A percentile compares a stretch with the other conserved stretches of the same genome.
Conservation (phyloP, 2,113 vertebrate species). For the Gopherus flavomarginatus region DNA sequence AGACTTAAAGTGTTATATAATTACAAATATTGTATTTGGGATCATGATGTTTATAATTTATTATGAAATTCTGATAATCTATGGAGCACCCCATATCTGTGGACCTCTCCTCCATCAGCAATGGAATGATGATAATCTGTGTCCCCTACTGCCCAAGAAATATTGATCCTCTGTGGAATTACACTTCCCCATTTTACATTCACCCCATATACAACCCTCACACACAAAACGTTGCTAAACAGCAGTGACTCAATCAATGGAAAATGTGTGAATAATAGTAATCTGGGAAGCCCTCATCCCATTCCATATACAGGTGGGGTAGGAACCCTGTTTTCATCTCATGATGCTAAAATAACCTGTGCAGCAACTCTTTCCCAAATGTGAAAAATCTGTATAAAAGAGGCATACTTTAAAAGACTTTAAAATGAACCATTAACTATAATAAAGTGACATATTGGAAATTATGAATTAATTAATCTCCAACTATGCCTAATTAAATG, state of each 20-base stretch:
- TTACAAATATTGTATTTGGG: not conserved
- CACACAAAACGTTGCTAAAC: not conserved
- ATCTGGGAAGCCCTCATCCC: not conserved
- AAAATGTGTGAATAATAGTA: not conserved
- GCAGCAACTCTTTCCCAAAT: not conserved
- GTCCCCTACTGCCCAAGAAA: not conserved
- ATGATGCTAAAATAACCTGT: not conserved
- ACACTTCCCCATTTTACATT: not conserved
- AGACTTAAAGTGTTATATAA: not conserved
- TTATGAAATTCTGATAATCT: not conserved
- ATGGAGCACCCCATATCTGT: not conserved
- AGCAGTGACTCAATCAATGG: not conserved
- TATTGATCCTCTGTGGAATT: not conserved
- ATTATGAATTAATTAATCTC: constrained; percentile 26
- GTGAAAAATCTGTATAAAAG: not conserved
- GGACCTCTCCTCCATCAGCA: not conserved
- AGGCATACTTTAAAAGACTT: not conserved
- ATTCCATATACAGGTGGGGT: not conserved
- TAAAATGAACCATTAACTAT: not conserved
- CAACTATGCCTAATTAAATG: constrained; percentile 23
- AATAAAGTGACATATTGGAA: constrained; percentile 7
- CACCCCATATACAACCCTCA: not conserved
- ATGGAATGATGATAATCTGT: not conserved
- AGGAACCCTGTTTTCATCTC: not conserved
- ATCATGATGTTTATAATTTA: not conserved